Evolutionary conservation across 2,888 invertebrate genomes (phyloP).

Genomic region (Tetramorium bicarinatum): DNA sequence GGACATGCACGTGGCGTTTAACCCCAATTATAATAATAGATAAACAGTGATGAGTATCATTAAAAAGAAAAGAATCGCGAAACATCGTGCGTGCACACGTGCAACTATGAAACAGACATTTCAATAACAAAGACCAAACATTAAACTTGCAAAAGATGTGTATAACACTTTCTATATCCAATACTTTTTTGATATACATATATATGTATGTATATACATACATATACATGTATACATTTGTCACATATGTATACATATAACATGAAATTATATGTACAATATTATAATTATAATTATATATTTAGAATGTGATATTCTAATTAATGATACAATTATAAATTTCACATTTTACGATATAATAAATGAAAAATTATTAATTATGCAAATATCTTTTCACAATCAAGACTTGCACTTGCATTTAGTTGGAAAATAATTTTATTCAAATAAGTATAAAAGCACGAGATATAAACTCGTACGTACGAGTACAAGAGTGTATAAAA

Average conservation of each 20-base stretch:
- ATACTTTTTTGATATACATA: neutral
- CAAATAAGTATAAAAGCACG: neutral
- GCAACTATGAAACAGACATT: neutral
- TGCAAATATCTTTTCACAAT: neutral
- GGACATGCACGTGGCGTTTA: constrained; percentile 15
- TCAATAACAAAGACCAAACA: neutral
- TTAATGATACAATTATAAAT: no score
- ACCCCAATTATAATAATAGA: constrained; percentile 32
- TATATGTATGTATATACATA: no score
- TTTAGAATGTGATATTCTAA: no score
- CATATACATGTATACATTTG: no score
- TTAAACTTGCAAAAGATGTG: neutral
- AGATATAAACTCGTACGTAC: neutral
- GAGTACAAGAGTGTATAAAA: neutral
- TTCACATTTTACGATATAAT: neutral
- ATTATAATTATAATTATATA: no score
- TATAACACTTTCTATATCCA: neutral
- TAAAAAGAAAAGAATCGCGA: neutral
- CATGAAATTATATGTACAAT: no score
- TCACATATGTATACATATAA: no score
- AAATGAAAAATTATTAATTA: constrained; percentile 4
- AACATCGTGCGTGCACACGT: neutral
- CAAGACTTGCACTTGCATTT: neutral
- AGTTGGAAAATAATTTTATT: neutral
- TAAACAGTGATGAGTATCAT: neutral